phyloP scores from a whole-genome alignment of 1,140 invertebrate genomes.

The Camponotus floridanus region DNA sequence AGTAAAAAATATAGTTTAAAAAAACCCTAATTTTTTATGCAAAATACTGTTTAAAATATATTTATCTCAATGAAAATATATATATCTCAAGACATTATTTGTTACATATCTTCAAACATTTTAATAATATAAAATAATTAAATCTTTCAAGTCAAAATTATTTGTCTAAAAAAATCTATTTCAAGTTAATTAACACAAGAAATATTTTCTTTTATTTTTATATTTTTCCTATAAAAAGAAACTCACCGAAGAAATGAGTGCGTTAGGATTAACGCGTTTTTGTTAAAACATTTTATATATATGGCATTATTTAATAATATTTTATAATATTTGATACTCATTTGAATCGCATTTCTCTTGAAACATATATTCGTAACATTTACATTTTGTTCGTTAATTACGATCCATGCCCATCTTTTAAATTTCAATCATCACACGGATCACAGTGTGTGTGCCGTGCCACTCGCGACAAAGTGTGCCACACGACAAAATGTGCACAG shows the following conservation, averaged over 20 bases:
- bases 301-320: not conserved
- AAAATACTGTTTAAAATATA: not conserved
- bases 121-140: not conserved
- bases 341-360: slow-evolving; percentile 7
- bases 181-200: too few relatives aligned
- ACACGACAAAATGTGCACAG: slow-evolving; percentile 50
- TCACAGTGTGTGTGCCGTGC: slow-evolving; percentile 44
- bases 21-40: slow-evolving; percentile 1
- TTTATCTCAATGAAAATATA: not conserved
- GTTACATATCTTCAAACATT: not conserved
- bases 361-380: not conserved
- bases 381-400: not conserved
- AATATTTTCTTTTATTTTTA: not conserved
- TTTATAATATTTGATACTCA: not conserved
- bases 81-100: not conserved
- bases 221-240: not conserved
- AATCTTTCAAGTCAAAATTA: not conserved
- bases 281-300: not conserved
- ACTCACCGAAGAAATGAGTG: not conserved
- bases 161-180: not conserved
- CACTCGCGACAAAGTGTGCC: slow-evolving; percentile 57
- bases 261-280: not conserved
- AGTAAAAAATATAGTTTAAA: not conserved
- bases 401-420: slow-evolving; percentile 42
- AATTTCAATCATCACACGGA: slow-evolving; percentile 43